phyloP scores from a whole-genome alignment of 1,140 invertebrate genomes.

The Drosophila novamexicana region DNA sequence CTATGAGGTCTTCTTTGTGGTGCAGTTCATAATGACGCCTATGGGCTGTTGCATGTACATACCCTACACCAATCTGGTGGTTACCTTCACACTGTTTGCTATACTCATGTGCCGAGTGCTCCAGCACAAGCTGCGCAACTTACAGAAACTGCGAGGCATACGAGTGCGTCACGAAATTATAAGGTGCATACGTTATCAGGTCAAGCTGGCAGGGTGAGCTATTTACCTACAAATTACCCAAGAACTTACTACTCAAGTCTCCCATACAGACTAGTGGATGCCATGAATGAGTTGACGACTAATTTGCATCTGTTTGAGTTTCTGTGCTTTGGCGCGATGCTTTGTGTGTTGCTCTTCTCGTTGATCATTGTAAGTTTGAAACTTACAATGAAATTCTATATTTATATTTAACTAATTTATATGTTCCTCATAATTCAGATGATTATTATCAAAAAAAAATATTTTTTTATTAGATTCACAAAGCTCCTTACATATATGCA shows the following conservation, averaged over 20 bases:
- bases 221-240: background rate
- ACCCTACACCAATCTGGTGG: conserved; percentile 71
- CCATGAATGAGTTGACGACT: conserved; percentile 65
- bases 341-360: conserved; percentile 70
- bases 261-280: conserved; percentile 53
- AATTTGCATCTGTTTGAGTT: conserved; percentile 73
- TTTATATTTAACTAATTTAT: no score
- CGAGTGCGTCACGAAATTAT: conserved; percentile 54
- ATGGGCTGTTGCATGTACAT: conserved; percentile 83
- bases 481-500: no score
- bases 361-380: conserved; percentile 66
- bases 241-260: background rate
- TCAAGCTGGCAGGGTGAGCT: conserved; percentile 60
- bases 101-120: conserved; percentile 72
- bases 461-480: no score
- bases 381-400: no score
- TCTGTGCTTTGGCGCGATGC: conserved; percentile 72
- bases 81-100: conserved; percentile 74
- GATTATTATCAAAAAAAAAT: no score
- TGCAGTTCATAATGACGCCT: conserved; percentile 72
- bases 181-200: conserved; percentile 70
- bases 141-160: conserved; percentile 32
- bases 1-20: conserved; percentile 73
- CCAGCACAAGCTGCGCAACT: conserved; percentile 59
- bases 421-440: no score